Base-by-base conservation (phyloP, 2,113 vertebrate species). In the Saiga tatarica region DNA sequence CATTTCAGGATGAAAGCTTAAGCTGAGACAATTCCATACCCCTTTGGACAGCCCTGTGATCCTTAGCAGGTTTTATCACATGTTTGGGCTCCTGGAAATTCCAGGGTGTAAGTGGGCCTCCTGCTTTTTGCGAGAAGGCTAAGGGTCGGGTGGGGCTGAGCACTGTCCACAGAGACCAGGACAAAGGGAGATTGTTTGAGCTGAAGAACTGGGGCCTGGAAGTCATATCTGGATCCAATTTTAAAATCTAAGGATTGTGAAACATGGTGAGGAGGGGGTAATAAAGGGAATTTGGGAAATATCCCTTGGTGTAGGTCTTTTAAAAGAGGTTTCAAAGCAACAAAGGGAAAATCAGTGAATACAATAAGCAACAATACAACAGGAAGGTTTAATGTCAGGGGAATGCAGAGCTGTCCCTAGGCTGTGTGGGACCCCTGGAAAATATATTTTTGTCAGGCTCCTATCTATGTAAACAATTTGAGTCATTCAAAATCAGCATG, bases 221-320 rank as follows among this genome's bases (percentile, higher is more conserved):
- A 96, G 87, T 94, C 71, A 92, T 83, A 96, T 97, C 97, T 98
- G 98, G 96, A 97, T 98, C 95, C 96, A 98, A 98, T 98, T 98
- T 98, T 89, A 91, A 97, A 97, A 97, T 97, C 97, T 98, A 95
- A 94, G 93, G 97, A 95, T 98, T 98, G 96, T 97, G 98, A 98
- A 98, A 98, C 96, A 89, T 93, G 93, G 94, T 96, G 83, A 74
- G 91, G 91, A 97, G 93, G 89, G 96, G 47, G 55, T 95, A 97
- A 93, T 97, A 97, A 97, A 98, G 96, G 96, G 95, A 95, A 97
- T 96, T 97, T 89, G 97, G 97, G 97, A 95, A 95, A 90, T 97
- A 89, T 97, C 95, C 89, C 95, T 97, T 85, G 79, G 96, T 98
- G 96, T 97, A 94, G 87, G 95, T 91, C 96, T 97, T 98, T 96